Percentiles rank a stretch among this genome's conserved stretches.
Conservation (phyloP, 30 jellyfish, hydroid and myxozoan genomes). For the Cassiopea andromeda region DNA sequence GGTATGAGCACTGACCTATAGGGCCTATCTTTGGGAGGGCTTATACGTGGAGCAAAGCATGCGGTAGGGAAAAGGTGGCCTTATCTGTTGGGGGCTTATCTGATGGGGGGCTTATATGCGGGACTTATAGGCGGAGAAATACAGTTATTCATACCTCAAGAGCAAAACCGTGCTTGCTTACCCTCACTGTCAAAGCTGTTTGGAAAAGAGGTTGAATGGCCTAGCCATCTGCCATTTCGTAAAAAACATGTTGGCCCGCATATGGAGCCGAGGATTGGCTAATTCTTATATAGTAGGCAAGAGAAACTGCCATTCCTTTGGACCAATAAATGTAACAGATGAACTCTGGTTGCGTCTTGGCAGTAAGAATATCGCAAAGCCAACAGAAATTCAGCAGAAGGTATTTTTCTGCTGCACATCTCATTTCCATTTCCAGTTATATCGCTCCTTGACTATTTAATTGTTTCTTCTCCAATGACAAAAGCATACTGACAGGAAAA, state of each 20-base stretch:
- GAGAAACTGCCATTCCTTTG: conserved; percentile 19
- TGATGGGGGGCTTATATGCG: too few species aligned
- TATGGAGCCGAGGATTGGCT: neutral
- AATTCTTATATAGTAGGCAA: neutral
- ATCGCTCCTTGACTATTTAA: neutral
- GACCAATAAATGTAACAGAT: conserved; percentile 39
- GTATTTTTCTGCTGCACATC: neutral
- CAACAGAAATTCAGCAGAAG: conserved; percentile 87
- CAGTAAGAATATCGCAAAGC: conserved; percentile 37
- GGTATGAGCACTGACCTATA: too few species aligned
- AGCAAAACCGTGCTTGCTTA: neutral
- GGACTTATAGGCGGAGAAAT: too few species aligned
- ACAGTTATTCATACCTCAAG: too few species aligned
- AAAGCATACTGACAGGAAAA: neutral
- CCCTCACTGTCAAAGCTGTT: neutral
- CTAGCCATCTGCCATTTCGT: neutral
- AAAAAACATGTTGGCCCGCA: neutral
- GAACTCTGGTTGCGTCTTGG: conserved; percentile 19
- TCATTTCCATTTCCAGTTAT: neutral
- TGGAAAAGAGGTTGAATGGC: conserved; percentile 2
- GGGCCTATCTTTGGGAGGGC: too few species aligned
- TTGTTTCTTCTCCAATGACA: neutral
- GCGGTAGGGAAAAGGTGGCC: too few species aligned
- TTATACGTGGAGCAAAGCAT: too few species aligned
- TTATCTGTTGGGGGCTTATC: too few species aligned